These are phyloP conservation scores for Rhynchonycteris naso DNA, from an alignment of 2,797 vertebrate genomes.

Conservation along the genomic window DNA sequence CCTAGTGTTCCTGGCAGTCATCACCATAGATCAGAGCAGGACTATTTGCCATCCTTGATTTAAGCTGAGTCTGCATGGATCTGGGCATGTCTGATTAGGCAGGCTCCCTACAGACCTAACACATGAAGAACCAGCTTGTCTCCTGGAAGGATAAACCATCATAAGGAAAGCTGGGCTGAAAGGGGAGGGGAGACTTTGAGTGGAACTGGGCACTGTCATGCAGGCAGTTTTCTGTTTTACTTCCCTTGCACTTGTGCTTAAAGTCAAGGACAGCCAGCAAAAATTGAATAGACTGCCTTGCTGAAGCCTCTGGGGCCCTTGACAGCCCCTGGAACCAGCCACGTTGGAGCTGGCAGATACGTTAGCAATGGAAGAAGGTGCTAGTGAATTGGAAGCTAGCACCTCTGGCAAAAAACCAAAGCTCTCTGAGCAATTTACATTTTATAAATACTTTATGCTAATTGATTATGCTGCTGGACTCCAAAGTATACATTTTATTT, in stretches of 20 bases:
- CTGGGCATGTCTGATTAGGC: neutral
- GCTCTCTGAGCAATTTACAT: neutral
- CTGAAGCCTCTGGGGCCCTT: neutral
- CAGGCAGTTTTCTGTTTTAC: conserved; percentile 19
- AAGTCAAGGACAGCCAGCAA: neutral
- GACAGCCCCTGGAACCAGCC: conserved; percentile 1
- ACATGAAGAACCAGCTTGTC: neutral
- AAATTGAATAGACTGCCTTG: neutral
- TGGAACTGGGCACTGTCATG: neutral
- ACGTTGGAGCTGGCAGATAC: conserved; percentile 36
- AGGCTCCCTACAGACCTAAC: neutral
- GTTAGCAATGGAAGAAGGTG: conserved; percentile 17
- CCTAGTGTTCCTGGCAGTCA: neutral
- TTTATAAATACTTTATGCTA: conserved; percentile 14
- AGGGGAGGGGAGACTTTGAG: neutral
- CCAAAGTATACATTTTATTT: conserved; percentile 34
- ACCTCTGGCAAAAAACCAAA: conserved; percentile 19
- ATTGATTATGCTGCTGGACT: neutral
- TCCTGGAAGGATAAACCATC: neutral
- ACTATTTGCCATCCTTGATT: neutral
- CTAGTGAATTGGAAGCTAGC: conserved; percentile 37
- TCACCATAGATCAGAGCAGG: neutral
- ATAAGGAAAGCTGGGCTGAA: neutral
- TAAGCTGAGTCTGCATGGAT: neutral
- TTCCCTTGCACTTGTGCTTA: neutral